A percentile compares a stretch with the other conserved stretches of the same genome.
Evolutionary conservation across 2,888 invertebrate species (phyloP).

Genomic region (Spodoptera exigua): DNA sequence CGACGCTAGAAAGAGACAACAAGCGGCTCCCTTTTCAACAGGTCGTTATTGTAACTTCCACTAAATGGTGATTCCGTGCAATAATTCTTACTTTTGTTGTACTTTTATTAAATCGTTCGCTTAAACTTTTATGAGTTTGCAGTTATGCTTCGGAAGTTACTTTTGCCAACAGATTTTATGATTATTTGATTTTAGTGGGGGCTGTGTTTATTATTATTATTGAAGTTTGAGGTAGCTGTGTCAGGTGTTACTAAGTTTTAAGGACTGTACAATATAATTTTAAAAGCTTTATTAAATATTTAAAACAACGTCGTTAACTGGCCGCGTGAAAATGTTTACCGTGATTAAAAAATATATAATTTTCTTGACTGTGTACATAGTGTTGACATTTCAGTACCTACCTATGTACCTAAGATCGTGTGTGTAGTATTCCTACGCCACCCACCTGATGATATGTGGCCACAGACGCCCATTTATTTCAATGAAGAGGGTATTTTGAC

Average conservation of each 20-base stretch:
- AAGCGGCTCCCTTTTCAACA: constrained; percentile 81
- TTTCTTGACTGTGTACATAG: constrained; percentile 1
- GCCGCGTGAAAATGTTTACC: background rate
- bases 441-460: constrained; percentile 68
- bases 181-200: constrained; percentile 56
- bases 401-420: constrained; percentile 8
- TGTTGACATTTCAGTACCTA: constrained; percentile 1
- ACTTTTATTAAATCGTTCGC: constrained; percentile 73
- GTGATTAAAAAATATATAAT: background rate
- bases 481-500: constrained; percentile 51
- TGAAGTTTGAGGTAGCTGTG: constrained; percentile 42
- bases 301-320: background rate
- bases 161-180: constrained; percentile 57
- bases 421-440: constrained; percentile 24
- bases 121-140: constrained; percentile 74
- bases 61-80: constrained; percentile 84
- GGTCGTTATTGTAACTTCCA: constrained; percentile 86
- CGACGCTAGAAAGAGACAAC: constrained; percentile 76
- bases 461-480: constrained; percentile 56
- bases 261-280: no score
- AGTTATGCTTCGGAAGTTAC: constrained; percentile 56
- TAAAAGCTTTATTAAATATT: background rate
- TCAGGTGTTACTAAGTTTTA: background rate
- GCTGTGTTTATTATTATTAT: constrained; percentile 48
- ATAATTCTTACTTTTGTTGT: constrained; percentile 79